Base-by-base conservation (phyloP, 2,888 invertebrate genomes). In the Lasioglossum marginatum region DNA sequence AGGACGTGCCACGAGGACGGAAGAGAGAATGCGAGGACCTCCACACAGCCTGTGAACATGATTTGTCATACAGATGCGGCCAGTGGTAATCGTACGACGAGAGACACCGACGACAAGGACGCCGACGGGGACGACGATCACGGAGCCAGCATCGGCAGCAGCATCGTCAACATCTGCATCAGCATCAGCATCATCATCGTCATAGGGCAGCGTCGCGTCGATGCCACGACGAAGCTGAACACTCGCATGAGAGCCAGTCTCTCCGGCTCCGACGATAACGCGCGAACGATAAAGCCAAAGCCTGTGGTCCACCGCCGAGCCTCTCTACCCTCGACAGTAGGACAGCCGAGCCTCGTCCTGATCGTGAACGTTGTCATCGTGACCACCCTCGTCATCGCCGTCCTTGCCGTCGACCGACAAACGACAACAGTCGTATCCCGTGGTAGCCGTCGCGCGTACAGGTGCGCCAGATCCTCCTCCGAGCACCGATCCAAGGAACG, bases 11-110 rank as follows among this genome's bases (percentile, higher is more conserved):
- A 60, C 85, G 77, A 79, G 78, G 82, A 89, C 87, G 88, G 92
- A 90, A 88, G 92, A 92, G 88, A 94, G 92, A 93, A 94, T 94
- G 94, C 93, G 91, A 93, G 93, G 92, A 89, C 92, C 92, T 91
- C 91, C 86, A 83, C 87, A 91, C 87, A 93, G 90, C 84, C 91
- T 91, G 94, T 94, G 94, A 94, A 94, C 94, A 94, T 94, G 94
- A 93, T 92, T 94, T 92, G 94, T 93, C 91, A 93, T 91, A 92
- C 92, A 91, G 91, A 93, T 93, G 94, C 91, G 88, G 90, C 90
- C 92, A 92, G 91, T 91, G 93, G 92, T 91, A 93, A 92, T 92
- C 91, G 91, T 92, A 92, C 92, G 91, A 92, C 91, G 91, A 92
- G 91, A 93, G 89, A 93, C 83, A 91, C 88, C 89, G 87, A 90